Percentiles rank a stretch among this genome's conserved stretches.
Evolutionary conservation across 2,888 invertebrate genomes (phyloP).

Genomic region (Drosophila demipolita): DNA sequence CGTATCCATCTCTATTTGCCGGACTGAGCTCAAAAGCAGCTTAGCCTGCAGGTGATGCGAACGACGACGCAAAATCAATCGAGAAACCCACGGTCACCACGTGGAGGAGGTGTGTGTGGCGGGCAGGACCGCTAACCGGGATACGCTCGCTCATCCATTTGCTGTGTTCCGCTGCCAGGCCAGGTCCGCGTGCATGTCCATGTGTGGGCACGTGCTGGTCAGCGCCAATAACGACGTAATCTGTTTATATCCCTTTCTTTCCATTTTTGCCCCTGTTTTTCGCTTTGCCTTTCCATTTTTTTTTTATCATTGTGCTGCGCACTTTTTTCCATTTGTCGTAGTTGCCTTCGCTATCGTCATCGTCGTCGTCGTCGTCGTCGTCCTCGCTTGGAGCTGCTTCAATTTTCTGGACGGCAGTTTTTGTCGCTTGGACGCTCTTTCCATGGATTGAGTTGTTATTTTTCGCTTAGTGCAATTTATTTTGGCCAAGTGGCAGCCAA

Average conservation of each 20-base stretch:
- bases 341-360: conserved; percentile 11
- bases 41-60: conserved; percentile 79
- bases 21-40: conserved; percentile 67
- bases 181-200: conserved; percentile 25
- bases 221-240: conserved; percentile 80
- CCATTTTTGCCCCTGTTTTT: conserved; percentile 5
- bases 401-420: conserved; percentile 80
- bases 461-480: conserved; percentile 81
- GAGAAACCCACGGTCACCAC: conserved; percentile 71
- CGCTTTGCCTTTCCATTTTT: background rate
- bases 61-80: conserved; percentile 73
- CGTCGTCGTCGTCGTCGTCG: conserved; percentile 10
- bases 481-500: conserved; percentile 81
- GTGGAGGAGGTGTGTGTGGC: conserved; percentile 10
- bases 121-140: conserved; percentile 17
- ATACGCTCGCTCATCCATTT: conserved; percentile 56
- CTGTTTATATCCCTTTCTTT: conserved; percentile 78
- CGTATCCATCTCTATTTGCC: conserved; percentile 44
- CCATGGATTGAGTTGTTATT: conserved; percentile 77
- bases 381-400: conserved; percentile 63
- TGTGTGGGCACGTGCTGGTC: conserved; percentile 81
- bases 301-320: conserved; percentile 68
- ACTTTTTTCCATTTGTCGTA: conserved; percentile 77
- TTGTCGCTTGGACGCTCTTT: conserved; percentile 63
- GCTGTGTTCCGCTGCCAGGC: conserved; percentile 27